A percentile compares a stretch with the other conserved stretches of the same genome.
These are phyloP conservation scores for Baronia brevicornis DNA, from an alignment of 2,888 invertebrate species.

Conservation along the genomic window DNA sequence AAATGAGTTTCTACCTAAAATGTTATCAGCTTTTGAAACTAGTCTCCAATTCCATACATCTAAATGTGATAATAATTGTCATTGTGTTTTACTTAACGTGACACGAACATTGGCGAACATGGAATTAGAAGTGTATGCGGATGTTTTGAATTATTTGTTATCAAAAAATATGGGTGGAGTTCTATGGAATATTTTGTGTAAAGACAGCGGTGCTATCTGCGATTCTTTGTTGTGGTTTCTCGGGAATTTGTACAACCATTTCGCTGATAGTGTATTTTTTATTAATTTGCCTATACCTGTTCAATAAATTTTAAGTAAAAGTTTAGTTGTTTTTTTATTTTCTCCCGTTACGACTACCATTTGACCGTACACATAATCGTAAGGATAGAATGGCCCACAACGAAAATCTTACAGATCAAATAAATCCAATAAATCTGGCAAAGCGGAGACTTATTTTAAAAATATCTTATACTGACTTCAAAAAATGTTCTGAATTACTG, in stretches of 20 bases:
- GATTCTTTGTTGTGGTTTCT: constrained; percentile 46
- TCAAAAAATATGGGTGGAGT: constrained; percentile 22
- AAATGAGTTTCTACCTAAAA: constrained; percentile 26
- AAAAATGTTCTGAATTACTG: no score
- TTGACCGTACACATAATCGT: no score
- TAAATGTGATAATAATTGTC: constrained; percentile 15
- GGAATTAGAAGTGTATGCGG: constrained; percentile 22
- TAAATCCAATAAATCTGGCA: no score
- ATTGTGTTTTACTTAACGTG: constrained; percentile 32
- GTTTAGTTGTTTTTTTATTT: constrained; percentile 9
- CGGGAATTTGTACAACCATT: constrained; percentile 44
- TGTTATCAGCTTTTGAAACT: constrained; percentile 24
- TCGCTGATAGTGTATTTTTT: constrained; percentile 31
- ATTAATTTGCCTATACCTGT: constrained; percentile 19
- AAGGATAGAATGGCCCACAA: no score
- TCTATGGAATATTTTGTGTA: constrained; percentile 27
- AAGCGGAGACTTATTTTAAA: no score
- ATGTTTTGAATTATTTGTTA: constrained; percentile 29
- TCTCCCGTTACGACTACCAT: no score
- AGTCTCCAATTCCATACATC: constrained; percentile 26
- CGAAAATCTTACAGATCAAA: no score
- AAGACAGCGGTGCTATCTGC: constrained; percentile 22
- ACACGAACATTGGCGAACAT: constrained; percentile 48
- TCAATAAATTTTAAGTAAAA: constrained; percentile 4
- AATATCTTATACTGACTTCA: no score